Evolutionary conservation across 2,113 vertebrate species (phyloP), one percentile per base, ranked within the genome.

Genomic region (Semicossyphus pulcher): DNA sequence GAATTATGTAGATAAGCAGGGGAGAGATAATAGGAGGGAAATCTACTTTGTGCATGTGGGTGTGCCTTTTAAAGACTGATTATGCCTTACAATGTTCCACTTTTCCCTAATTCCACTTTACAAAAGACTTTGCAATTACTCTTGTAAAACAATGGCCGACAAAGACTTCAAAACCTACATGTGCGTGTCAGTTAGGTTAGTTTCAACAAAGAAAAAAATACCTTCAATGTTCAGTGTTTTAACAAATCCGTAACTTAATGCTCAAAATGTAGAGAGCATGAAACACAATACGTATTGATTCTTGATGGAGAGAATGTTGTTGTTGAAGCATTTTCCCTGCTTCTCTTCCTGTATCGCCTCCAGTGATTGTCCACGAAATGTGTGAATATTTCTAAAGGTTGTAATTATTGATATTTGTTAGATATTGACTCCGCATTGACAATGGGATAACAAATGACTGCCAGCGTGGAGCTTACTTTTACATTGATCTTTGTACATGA

Each of bases 1-100:
- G 77, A 73, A 73, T 83, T 83, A 84, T 81, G 77, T 52, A 74
- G 77, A 84, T 81, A 64, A 72, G 57, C 56, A 65, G 52, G 16
- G 28, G 60, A 31, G 53, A 81, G 56, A 79, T 67, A 83, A 83
- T 49, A 76, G 53, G 75, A 58, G 72, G 56, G 64, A 83, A 48
- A 66, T 65, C 61, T 66, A 64, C 58, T 25, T 16, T 45, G 47
- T 29, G 34, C 15, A 51, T 42, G 68, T 64, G 41, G 61, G 65
- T 75, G 66, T 60, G 45, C 69, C 44, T 76, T 42, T 48, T 53
- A 52, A 52, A 65, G 84, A 81, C 73, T 68, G 58, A 69, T 47
- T 34, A 48, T 78, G 61, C 29, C 15, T 63, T 36, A 51, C 29
- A 66, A 39, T 28, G 26, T 49, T 60, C 39, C 42, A 48, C 39